These are phyloP conservation scores for Pristis pectinata DNA, from an alignment of 2,797 vertebrate genomes.

Conservation along the genomic window DNA sequence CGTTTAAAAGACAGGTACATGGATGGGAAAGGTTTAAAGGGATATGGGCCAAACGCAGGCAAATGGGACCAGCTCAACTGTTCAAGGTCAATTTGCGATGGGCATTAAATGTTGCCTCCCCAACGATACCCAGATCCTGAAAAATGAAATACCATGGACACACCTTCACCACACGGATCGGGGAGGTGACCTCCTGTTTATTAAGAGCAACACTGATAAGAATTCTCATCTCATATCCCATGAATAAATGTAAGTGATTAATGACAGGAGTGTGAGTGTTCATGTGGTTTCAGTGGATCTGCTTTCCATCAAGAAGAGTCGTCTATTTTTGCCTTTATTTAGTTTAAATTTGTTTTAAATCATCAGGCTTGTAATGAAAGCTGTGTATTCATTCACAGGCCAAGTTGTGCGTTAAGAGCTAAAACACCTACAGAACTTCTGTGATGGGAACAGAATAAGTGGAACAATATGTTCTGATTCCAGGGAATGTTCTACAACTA, in stretches of 20 bases:
- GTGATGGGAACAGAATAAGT: not conserved
- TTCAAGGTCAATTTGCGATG: too few relatives aligned
- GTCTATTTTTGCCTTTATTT: not conserved
- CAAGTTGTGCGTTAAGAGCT: not conserved
- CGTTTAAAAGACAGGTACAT: too few relatives aligned
- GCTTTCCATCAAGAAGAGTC: not conserved
- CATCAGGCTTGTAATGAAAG: not conserved
- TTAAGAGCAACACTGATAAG: too few relatives aligned
- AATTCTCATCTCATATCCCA: too few relatives aligned
- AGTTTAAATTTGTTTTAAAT: not conserved
- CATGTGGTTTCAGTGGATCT: not conserved
- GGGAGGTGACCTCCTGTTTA: too few relatives aligned
- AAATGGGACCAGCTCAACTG: too few relatives aligned
- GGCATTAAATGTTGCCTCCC: too few relatives aligned
- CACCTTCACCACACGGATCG: too few relatives aligned
- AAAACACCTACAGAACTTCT: not conserved
- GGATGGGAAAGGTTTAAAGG: too few relatives aligned
- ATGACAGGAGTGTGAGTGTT: not conserved
- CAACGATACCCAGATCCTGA: too few relatives aligned
- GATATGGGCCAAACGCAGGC: too few relatives aligned
- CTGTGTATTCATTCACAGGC: not conserved
- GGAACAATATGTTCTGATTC: not conserved
- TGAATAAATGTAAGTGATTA: not conserved
- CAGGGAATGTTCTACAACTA: not conserved
- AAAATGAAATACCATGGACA: too few relatives aligned